Evolutionary conservation across 2,888 invertebrate species (phyloP), one percentile per base, ranked within the genome.

Genomic region (Pelosia muscerda): DNA sequence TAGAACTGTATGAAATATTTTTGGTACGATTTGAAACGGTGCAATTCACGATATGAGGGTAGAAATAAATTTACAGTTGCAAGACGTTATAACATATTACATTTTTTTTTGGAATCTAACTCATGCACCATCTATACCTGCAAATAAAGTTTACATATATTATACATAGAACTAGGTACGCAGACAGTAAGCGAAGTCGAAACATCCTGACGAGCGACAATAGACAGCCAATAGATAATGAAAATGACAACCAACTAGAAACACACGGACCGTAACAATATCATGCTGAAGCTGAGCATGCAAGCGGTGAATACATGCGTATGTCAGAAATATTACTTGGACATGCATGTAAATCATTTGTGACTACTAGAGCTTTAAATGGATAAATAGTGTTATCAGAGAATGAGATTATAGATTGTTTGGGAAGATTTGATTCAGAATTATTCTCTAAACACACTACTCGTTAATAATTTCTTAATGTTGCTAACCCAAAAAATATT

Each of bases 171-270:
- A 86, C 54, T 42, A 59, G 26, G 87, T 88, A 90, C 86, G 90
- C 91, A 88, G 80, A 88, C 77, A 88, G 84, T 84, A 91, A 92
- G 92, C 91, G 85, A 84, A 89, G 86, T 88, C 79, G 84, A 84
- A 81, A 78, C 61, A 84, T 80, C 83, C 80, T 83, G 75, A 86
- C 81, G 75, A 88, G 85, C 84, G 85, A 90, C 85, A 87, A 78
- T 84, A 88, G 80, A 87, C 87, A 89, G 92, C 89, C 89, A 90
- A 70, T 67, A 69, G 73, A 91, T 88, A 86, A 89, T 91, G 90
- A 86, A 84, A 81, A 89, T 92, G 92, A 91, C 86, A 83, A 82
- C 90, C 91, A 92, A 92, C 96, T 95, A 86, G 86, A 88, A 81
- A 84, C 81, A 82, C 74, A 81, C 71, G 81, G 56, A 70, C 63